These are phyloP conservation scores for Nannobrachium achirus DNA, from an alignment of 2,113 vertebrate species.

Conservation along the genomic window DNA sequence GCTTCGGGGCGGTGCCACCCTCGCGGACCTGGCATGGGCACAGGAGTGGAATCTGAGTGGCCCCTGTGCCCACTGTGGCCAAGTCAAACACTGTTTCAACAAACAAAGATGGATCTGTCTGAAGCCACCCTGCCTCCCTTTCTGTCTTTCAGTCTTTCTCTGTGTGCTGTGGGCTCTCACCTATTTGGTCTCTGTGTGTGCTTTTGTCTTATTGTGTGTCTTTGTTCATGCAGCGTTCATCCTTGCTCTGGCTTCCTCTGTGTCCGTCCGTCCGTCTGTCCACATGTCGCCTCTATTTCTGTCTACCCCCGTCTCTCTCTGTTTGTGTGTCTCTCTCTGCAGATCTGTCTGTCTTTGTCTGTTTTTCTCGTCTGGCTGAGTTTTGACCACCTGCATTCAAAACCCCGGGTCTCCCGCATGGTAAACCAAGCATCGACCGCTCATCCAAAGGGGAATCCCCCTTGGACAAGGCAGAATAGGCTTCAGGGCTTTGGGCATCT, in stretches of 20 bases:
- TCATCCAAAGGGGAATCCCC: no score
- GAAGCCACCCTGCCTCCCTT: neutral
- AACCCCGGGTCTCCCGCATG: no score
- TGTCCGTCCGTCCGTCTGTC: neutral
- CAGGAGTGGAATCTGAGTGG: constrained; percentile 42
- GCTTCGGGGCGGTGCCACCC: constrained; percentile 35
- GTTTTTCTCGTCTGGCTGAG: neutral
- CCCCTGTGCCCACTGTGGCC: constrained; percentile 30
- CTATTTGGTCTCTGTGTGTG: neutral
- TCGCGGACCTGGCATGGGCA: constrained; percentile 41
- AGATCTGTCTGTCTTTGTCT: neutral
- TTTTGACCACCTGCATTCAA: no score
- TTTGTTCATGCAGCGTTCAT: neutral
- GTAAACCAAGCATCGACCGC: no score
- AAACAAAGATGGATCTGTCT: constrained; percentile 54
- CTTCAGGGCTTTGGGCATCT: no score
- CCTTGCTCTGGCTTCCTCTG: neutral
- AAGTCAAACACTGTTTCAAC: constrained; percentile 45
- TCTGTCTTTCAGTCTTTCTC: neutral
- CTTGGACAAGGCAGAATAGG: no score
- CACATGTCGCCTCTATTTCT: neutral
- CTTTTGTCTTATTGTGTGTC: neutral
- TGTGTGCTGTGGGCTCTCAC: neutral
- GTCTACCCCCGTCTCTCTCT: neutral
- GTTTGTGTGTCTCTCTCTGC: neutral